These are phyloP conservation scores for Electrona antarctica DNA, from an alignment of 2,113 vertebrate species.

Conservation along the genomic window DNA sequence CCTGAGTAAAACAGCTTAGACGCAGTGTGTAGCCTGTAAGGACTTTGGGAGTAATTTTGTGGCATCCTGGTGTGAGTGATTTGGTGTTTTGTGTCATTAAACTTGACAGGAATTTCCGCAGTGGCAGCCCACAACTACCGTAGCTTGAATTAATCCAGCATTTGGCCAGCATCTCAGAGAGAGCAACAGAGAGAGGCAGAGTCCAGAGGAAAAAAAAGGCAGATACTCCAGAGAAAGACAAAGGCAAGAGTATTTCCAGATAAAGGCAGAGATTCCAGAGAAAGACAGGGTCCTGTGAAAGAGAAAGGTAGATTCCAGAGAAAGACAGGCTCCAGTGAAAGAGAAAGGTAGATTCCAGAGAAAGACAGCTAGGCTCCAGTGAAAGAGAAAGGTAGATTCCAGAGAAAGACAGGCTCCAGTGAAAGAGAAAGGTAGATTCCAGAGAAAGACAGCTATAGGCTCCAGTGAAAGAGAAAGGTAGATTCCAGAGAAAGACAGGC, in stretches of 20 bases:
- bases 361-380: too few relatives aligned
- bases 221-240: slow-evolving; percentile 33
- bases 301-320: slow-evolving; percentile 12
- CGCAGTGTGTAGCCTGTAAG: background rate
- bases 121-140: slow-evolving; percentile 21
- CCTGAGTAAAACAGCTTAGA: slow-evolving; percentile 13
- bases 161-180: slow-evolving; percentile 33
- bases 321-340: background rate
- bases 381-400: too few relatives aligned
- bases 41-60: background rate
- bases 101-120: slow-evolving; percentile 52
- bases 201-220: slow-evolving; percentile 24
- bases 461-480: too few relatives aligned
- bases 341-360: slow-evolving; percentile 18
- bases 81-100: slow-evolving; percentile 48
- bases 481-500: too few relatives aligned
- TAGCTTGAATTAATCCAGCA: slow-evolving; percentile 34
- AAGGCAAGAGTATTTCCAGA: background rate
- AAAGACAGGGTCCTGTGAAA: too few relatives aligned
- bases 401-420: too few relatives aligned
- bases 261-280: background rate
- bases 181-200: slow-evolving; percentile 35
- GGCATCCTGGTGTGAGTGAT: slow-evolving; percentile 19
- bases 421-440: background rate
- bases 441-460: background rate